Evolutionary conservation across 92 coral and sea anemone genomes (phyloP).

Genomic region (Parazoanthus darwini): DNA sequence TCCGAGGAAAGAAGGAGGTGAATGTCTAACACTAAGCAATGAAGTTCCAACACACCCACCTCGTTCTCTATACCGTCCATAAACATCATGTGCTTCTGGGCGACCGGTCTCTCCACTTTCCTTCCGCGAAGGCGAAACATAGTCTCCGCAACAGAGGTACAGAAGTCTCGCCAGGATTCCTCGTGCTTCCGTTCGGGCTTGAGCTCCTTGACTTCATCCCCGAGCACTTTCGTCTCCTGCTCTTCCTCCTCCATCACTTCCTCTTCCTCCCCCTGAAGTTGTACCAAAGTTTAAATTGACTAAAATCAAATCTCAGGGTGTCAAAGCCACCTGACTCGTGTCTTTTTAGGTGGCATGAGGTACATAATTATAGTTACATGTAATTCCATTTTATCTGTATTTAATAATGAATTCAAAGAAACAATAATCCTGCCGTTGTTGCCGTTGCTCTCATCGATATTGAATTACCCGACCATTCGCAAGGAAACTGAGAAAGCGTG

Average conservation of each 20-base stretch:
- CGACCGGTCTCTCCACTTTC: background rate
- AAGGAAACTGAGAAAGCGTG: too few species aligned
- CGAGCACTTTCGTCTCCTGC: background rate
- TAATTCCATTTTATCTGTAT: too few species aligned
- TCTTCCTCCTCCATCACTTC: background rate
- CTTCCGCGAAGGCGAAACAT: slow-evolving; percentile 36
- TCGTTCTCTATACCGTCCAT: slow-evolving; percentile 24
- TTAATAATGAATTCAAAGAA: too few species aligned
- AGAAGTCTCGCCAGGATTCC: slow-evolving; percentile 33
- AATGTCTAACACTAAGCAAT: too few species aligned
- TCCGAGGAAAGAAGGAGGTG: too few species aligned
- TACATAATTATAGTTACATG: too few species aligned
- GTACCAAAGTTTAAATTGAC: background rate
- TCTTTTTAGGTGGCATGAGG: too few species aligned
- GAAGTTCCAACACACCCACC: background rate
- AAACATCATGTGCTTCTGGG: slow-evolving; percentile 27
- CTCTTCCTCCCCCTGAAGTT: background rate
- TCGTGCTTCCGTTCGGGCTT: slow-evolving; percentile 27
- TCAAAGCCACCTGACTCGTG: too few species aligned
- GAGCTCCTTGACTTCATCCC: slow-evolving; percentile 16
- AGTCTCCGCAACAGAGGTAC: slow-evolving; percentile 26
- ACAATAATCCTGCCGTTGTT: too few species aligned
- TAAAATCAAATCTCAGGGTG: too few species aligned
- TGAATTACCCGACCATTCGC: too few species aligned
- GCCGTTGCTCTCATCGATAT: too few species aligned